These are phyloP conservation scores for Tortrix viridana DNA, from an alignment of 2,888 invertebrate species.

Conservation along the genomic window DNA sequence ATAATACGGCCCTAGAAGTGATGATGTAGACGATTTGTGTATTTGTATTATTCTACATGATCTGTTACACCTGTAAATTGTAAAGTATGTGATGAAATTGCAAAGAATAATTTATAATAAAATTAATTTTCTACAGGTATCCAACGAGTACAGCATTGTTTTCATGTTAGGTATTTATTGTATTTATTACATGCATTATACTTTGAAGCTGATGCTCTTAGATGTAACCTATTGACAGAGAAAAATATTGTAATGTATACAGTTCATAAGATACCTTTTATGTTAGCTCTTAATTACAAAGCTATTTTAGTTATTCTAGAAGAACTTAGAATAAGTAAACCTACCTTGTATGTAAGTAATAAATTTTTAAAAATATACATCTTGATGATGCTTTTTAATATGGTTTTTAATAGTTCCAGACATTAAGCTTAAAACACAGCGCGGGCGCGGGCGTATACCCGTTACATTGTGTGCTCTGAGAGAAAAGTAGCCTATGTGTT, in stretches of 20 bases:
- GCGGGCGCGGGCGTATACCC: too few species aligned
- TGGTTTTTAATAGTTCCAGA: conserved; percentile 24
- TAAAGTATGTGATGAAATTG: conserved; percentile 74
- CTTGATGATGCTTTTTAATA: conserved; percentile 43
- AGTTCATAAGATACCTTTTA: conserved; percentile 70
- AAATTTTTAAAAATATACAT: conserved; percentile 76
- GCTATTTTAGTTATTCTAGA: conserved; percentile 70
- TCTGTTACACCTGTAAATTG: conserved; percentile 73
- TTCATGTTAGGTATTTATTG: conserved; percentile 77
- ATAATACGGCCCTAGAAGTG: conserved; percentile 41
- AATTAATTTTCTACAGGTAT: conserved; percentile 55
- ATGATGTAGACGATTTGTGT: conserved; percentile 43
- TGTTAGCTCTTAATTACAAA: conserved; percentile 76
- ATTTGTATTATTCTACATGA: conserved; percentile 56
- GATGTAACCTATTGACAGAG: conserved; percentile 57
- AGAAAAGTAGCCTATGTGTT: too few species aligned
- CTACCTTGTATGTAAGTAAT: conserved; percentile 80
- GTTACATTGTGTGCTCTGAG: too few species aligned
- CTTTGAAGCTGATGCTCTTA: conserved; percentile 66
- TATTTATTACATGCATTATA: conserved; percentile 75
- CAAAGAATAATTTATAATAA: conserved; percentile 71
- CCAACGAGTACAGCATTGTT: conserved; percentile 65
- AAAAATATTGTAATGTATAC: conserved; percentile 66
- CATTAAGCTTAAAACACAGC: too few species aligned
- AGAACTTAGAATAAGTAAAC: conserved; percentile 76